Conservation (phyloP, 1,140 invertebrate genomes). For the Archegozetes longisetosus region DNA sequence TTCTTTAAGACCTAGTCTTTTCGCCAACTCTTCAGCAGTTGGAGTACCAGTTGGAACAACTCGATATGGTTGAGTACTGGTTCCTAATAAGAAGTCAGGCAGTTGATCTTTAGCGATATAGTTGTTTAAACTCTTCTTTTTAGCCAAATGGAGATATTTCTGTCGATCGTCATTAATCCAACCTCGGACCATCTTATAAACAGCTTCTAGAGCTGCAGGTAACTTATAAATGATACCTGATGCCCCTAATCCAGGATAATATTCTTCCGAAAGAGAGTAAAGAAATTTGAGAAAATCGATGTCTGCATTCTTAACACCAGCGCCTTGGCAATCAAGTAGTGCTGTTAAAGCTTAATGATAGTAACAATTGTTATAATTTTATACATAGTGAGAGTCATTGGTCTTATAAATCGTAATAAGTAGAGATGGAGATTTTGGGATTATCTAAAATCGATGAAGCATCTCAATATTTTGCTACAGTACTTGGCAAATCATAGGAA, state of each 20-base stretch:
- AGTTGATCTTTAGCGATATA: neutral
- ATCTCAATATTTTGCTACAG: no score
- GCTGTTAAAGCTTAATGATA: neutral
- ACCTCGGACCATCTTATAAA: neutral
- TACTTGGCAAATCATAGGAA: no score
- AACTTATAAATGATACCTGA: neutral
- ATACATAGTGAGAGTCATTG: no score
- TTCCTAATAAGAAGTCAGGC: neutral
- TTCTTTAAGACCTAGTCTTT: neutral
- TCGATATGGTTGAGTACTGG: neutral
- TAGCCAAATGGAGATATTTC: neutral
- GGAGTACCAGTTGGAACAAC: neutral
- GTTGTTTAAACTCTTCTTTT: neutral
- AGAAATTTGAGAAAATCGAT: neutral
- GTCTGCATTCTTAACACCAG: neutral
- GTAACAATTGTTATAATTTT: no score
- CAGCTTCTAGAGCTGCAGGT: neutral
- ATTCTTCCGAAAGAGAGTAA: neutral
- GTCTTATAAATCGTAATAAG: no score
- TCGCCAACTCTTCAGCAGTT: neutral
- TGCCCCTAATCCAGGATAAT: neutral
- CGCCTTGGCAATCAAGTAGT: neutral
- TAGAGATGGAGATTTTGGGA: no score
- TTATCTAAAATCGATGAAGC: no score
- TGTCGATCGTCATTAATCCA: neutral